These are phyloP conservation scores for Acanthurus leucopareius DNA, from an alignment of 2,797 vertebrate genomes.

Conservation along the genomic window DNA sequence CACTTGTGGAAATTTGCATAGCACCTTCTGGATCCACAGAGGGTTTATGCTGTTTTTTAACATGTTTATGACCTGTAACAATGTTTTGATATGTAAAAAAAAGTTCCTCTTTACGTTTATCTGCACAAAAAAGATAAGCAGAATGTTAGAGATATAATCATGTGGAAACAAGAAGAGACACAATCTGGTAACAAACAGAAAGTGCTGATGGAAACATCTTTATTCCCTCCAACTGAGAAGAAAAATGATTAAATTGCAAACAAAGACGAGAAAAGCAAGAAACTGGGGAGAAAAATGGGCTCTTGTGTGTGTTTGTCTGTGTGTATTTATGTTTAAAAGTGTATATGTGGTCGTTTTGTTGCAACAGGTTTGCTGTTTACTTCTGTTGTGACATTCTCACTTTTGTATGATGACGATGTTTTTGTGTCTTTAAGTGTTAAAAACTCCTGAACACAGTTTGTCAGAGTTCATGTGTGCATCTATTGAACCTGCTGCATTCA, in stretches of 20 bases:
- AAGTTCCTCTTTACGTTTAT: not conserved
- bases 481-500: slow-evolving; percentile 1
- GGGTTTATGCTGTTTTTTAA: not conserved
- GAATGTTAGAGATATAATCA: not conserved
- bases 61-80: not conserved
- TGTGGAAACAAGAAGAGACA: not conserved
- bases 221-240: not conserved
- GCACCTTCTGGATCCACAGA: not conserved
- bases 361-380: not conserved
- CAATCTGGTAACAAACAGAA: not conserved
- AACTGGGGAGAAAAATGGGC: no score
- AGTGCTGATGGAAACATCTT: not conserved
- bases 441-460: not conserved
- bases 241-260: not conserved
- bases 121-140: not conserved
- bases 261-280: not conserved
- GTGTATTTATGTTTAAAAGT: not conserved
- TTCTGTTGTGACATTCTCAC: not conserved
- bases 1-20: not conserved
- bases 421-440: not conserved
- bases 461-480: not conserved
- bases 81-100: not conserved
- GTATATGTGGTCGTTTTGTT: not conserved
- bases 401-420: not conserved
- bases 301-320: not conserved